phyloP scores from a whole-genome alignment of 2,888 invertebrate genomes.

The Lithophane socia region DNA sequence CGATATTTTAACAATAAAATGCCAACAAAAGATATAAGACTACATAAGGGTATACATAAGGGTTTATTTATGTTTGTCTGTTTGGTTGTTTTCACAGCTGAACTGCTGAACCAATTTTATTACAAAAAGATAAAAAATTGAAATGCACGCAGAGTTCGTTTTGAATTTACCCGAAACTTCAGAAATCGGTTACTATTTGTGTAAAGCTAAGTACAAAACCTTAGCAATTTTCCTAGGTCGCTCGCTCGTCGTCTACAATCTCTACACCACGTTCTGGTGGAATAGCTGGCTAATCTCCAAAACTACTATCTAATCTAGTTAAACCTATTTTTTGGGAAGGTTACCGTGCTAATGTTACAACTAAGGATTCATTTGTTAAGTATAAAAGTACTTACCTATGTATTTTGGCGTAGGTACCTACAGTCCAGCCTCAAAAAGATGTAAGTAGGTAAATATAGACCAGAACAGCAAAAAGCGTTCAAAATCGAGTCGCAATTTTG shows the following conservation, averaged over 20 bases:
- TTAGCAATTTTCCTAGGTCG: neutral
- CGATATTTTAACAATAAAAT: no score
- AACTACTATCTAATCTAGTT: conserved; percentile 58
- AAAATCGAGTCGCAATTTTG: no score
- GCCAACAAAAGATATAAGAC: no score
- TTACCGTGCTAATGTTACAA: conserved; percentile 7
- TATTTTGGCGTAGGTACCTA: no score
- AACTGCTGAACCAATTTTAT: neutral
- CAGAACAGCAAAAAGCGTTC: no score
- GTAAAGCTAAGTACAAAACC: no score
- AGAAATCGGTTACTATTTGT: neutral
- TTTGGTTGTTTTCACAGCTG: neutral
- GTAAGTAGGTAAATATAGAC: no score
- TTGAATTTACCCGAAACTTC: neutral
- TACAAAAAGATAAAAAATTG: neutral
- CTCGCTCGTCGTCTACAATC: conserved; percentile 22
- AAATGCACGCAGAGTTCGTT: neutral
- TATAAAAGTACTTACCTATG: no score
- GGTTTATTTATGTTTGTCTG: neutral
- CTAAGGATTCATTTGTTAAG: conserved; percentile 33
- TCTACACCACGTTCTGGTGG: conserved; percentile 39
- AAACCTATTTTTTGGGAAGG: conserved; percentile 43
- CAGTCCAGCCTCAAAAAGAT: no score
- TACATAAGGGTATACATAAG: neutral
- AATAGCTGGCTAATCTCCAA: conserved; percentile 57